Conservation (phyloP, 2,888 invertebrate genomes). For the Dioctria rufipes region DNA sequence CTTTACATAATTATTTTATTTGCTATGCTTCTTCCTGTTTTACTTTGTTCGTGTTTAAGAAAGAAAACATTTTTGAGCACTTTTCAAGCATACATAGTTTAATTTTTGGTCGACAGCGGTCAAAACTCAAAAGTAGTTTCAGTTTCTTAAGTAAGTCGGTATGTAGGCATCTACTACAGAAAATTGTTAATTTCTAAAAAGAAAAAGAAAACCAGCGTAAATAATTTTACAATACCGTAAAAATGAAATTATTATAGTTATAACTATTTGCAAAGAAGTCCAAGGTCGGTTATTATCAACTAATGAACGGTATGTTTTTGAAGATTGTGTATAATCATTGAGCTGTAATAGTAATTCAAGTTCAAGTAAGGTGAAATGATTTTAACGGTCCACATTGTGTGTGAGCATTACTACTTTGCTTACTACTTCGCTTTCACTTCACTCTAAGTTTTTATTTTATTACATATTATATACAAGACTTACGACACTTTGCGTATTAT, state of each 20-base stretch:
- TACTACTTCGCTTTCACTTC: conserved; percentile 18
- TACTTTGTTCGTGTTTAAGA: not conserved
- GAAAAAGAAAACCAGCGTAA: not conserved
- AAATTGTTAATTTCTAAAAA: not conserved
- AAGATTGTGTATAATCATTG: not conserved
- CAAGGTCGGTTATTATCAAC: not conserved
- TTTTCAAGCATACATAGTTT: not conserved
- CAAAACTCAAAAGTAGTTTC: too few species aligned
- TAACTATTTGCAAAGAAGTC: not conserved
- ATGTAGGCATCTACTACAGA: not conserved
- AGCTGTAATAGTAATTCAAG: not conserved
- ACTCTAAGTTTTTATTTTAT: conserved; percentile 7
- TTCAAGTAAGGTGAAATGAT: conserved; percentile 10
- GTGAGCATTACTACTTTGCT: not conserved
- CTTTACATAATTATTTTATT: conserved; percentile 15
- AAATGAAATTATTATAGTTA: conserved; percentile 16
- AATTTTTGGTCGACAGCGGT: too few species aligned
- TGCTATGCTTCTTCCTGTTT: conserved; percentile 27
- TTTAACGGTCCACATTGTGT: conserved; percentile 2
- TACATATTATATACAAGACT: not conserved
- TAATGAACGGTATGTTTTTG: conserved; percentile 6
- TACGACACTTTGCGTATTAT: conserved; percentile 15
- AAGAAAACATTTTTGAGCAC: not conserved
- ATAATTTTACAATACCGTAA: conserved; percentile 11
- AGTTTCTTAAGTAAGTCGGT: too few species aligned